Conservation (phyloP, 2,113 vertebrate genomes). For the Trogon surrucura region DNA sequence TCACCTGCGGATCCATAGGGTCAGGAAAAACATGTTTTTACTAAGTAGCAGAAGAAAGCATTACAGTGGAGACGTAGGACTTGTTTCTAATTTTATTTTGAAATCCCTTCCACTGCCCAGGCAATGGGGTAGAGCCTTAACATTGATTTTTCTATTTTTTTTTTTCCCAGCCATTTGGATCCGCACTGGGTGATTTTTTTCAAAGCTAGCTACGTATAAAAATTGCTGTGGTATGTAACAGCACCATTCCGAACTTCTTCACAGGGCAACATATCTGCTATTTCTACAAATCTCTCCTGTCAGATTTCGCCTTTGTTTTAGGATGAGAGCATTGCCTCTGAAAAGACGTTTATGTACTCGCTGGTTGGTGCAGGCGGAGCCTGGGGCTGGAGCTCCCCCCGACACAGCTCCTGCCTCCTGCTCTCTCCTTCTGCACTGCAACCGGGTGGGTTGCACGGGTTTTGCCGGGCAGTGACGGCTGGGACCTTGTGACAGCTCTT, state of each 20-base stretch:
- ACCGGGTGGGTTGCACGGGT: background rate
- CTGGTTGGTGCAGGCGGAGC: background rate
- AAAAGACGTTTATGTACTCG: background rate
- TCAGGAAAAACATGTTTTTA: background rate
- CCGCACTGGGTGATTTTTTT: background rate
- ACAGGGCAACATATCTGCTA: background rate
- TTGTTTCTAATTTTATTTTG: background rate
- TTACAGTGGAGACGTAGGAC: background rate
- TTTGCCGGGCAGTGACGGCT: background rate
- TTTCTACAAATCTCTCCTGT: background rate
- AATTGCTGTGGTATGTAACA: background rate
- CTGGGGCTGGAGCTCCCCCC: background rate
- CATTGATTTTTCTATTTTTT: background rate
- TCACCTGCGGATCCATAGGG: background rate
- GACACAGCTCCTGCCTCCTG: fast-evolving
- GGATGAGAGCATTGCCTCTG: background rate
- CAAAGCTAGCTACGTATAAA: background rate
- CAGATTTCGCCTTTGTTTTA: background rate
- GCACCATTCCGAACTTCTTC: background rate
- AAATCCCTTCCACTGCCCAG: background rate
- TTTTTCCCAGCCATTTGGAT: background rate
- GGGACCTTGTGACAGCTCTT: background rate
- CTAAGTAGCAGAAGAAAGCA: background rate
- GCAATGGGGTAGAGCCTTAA: background rate
- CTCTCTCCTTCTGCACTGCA: background rate